Conservation (phyloP, 30 jellyfish, hydroid and myxozoan species). For the Chironex yamaguchii region DNA sequence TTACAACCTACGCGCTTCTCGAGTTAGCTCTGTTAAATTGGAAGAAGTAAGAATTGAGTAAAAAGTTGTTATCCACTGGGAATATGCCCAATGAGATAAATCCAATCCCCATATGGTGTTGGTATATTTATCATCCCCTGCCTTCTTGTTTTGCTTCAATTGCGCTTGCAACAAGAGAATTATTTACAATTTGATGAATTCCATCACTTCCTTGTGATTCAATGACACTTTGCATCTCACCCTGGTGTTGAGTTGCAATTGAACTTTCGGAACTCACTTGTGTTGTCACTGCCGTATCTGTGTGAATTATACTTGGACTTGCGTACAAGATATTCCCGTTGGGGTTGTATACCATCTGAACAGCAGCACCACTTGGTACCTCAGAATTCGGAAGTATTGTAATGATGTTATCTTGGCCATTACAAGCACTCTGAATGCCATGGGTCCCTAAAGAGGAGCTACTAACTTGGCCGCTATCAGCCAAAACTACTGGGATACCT, state of each 20-base stretch:
- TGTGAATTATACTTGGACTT: slow-evolving; percentile 49
- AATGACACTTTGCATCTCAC: slow-evolving; percentile 10
- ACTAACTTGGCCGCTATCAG: slow-evolving; percentile 42
- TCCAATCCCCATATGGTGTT: too few relatives aligned
- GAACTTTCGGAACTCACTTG: slow-evolving; percentile 15
- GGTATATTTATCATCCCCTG: neutral
- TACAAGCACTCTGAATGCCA: neutral
- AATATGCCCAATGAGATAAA: too few relatives aligned
- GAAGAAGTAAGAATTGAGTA: too few relatives aligned
- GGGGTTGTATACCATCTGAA: slow-evolving; percentile 88
- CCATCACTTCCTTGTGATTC: neutral
- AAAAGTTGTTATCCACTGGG: too few relatives aligned
- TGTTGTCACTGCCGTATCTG: slow-evolving; percentile 14
- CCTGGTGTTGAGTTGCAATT: slow-evolving; percentile 67
- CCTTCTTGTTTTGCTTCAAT: neutral
- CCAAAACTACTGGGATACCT: slow-evolving; percentile 76
- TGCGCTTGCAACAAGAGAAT: neutral
- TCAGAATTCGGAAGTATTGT: slow-evolving; percentile 69
- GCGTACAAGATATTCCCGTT: slow-evolving; percentile 79
- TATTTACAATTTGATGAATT: neutral
- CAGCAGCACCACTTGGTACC: slow-evolving; percentile 60
- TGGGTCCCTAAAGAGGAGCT: slow-evolving; percentile 33
- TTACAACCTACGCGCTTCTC: too few relatives aligned
- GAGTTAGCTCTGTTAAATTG: too few relatives aligned
- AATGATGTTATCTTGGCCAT: slow-evolving; percentile 72